phyloP scores from a whole-genome alignment of 1,140 invertebrate genomes.

The Diorhabda carinulata region DNA sequence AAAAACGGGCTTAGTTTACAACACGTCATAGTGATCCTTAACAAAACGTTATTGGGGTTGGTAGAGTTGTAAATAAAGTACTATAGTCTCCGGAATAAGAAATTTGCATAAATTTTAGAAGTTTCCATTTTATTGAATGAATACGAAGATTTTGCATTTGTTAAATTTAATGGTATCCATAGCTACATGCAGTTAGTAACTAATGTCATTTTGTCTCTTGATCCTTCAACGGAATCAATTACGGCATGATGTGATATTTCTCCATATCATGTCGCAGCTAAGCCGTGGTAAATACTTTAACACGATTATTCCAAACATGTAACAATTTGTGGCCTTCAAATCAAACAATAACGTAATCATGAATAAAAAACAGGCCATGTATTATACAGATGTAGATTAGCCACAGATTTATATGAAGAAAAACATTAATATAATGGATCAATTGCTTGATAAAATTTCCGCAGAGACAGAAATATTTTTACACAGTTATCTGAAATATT shows the following conservation, averaged over 20 bases:
- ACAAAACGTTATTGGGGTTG: too few species aligned
- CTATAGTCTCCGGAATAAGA: too few species aligned
- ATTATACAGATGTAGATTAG: too few species aligned
- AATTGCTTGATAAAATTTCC: too few species aligned
- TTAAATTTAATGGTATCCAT: background rate
- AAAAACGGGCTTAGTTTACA: too few species aligned
- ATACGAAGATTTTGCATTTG: background rate
- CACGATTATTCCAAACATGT: conserved; percentile 3
- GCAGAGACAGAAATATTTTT: too few species aligned
- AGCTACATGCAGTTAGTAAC: background rate
- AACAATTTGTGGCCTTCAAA: conserved; percentile 14
- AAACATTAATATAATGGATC: too few species aligned
- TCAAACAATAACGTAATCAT: conserved; percentile 19
- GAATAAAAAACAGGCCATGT: conserved; percentile 11
- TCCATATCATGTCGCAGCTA: conserved; percentile 4
- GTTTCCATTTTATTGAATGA: background rate
- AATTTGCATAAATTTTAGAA: background rate
- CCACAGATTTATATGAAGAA: too few species aligned
- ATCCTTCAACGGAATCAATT: background rate
- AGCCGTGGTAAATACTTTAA: background rate
- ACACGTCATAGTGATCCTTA: too few species aligned
- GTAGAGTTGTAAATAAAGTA: too few species aligned
- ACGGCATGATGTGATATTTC: conserved; percentile 9
- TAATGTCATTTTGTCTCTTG: background rate
- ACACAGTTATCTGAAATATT: too few species aligned